Evolutionary conservation across 1,140 invertebrate genomes (phyloP).

Genomic region (Batillaria attramentaria): DNA sequence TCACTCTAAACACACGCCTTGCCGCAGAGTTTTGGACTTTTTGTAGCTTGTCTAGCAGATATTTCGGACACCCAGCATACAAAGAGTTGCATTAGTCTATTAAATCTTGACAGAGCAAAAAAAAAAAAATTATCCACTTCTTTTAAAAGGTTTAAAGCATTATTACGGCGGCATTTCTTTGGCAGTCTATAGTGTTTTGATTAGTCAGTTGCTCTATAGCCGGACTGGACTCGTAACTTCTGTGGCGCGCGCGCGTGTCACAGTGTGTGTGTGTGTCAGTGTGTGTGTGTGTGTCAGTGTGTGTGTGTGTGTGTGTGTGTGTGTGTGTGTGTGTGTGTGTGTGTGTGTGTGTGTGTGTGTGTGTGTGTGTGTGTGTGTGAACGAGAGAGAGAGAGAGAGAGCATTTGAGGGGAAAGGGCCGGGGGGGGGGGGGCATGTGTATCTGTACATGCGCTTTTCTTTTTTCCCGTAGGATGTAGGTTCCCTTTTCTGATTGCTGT

Average conservation of each 20-base stretch:
- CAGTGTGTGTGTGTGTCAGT: neutral
- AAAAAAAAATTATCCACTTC: neutral
- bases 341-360: neutral
- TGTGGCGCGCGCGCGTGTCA: neutral
- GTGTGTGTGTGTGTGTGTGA: neutral
- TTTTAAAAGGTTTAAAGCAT: neutral
- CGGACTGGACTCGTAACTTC: neutral
- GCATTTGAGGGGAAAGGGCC: neutral
- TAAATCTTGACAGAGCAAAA: neutral
- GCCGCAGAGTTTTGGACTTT: too few relatives aligned
- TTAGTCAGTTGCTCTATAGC: neutral
- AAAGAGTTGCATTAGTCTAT: too few relatives aligned
- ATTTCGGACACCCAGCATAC: too few relatives aligned
- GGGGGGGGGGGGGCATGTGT: too few relatives aligned
- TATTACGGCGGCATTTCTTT: neutral
- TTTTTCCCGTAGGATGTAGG: neutral
- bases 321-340: neutral
- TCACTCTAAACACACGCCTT: too few relatives aligned
- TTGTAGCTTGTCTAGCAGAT: too few relatives aligned
- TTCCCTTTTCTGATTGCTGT: too few relatives aligned
- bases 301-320: slow-evolving; percentile 7
- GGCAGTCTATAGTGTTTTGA: neutral
- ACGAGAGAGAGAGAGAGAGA: neutral
- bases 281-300: neutral
- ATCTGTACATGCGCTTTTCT: neutral